Base-by-base conservation (phyloP, 2,888 invertebrate genomes). In the Caenorhabditis doughertyi region DNA sequence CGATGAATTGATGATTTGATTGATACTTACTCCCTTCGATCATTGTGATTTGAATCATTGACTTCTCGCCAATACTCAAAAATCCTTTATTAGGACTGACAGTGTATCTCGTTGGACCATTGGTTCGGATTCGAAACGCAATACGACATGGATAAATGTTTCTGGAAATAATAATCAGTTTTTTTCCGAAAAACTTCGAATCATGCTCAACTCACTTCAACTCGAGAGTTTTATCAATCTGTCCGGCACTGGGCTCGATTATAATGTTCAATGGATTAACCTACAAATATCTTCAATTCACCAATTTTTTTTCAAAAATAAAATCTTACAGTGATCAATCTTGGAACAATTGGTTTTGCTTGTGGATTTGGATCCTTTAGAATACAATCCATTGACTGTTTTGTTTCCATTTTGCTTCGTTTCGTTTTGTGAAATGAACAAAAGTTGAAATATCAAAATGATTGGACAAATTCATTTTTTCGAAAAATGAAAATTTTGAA, bases 241-340 rank as follows among this genome's bases (percentile, higher is more conserved):
- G 47, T 32, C 72, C 76, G 1, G 25, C 21, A 11, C 18, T 58
- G 9, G 53, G 25, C 60, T 81, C 81, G 27, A 81, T 77, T 25
- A 81, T 60, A 62, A 81, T 81, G 25, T 76, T 76, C 72, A 77
- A 53, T 21, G 81, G 81, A 64, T 81, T 81, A 9, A 81, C 76
- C 67, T 65, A 29, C 13, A 18, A n/a, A 13, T 25, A 51, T 9
- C 18, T 29, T 58, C 18, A 32, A 32, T 21, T 23, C 13, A 11
- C 18, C 21, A 3, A 29, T 27, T 2, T 16, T 25, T 29, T 55
- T 29, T n/a, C n/a, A n/a, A n/a, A 3, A 3, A n/a, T 18, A 11
- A 18, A 25, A 32, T 35, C 60, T 29, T 29, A 73, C 68, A 27
- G 68, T 53, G 16, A 79, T 65, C 35, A 71, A 51, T 53, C 42